These are phyloP conservation scores for Drosophila arizonae DNA, from an alignment of 1,140 invertebrate genomes.

Conservation along the genomic window DNA sequence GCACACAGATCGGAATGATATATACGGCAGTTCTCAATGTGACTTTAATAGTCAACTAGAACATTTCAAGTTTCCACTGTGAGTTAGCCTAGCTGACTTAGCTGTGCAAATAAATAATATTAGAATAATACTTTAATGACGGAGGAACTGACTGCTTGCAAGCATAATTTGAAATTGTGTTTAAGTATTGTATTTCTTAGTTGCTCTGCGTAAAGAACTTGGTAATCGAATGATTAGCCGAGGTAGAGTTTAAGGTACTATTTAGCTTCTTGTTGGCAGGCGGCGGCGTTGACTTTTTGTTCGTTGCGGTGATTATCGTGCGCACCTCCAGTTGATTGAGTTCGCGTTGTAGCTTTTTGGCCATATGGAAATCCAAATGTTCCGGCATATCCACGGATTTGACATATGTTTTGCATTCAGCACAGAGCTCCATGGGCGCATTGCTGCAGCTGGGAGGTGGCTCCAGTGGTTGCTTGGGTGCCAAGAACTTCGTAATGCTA, in stretches of 20 bases:
- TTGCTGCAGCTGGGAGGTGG: constrained; percentile 39
- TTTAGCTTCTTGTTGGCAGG: constrained; percentile 51
- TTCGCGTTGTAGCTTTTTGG: constrained; percentile 85
- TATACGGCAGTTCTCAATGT: background rate
- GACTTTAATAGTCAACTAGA: too few relatives aligned
- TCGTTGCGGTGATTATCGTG: constrained; percentile 20
- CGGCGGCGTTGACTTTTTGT: constrained; percentile 45
- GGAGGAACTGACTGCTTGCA: background rate
- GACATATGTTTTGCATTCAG: constrained; percentile 86
- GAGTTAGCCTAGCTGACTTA: too few relatives aligned
- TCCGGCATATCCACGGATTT: constrained; percentile 84
- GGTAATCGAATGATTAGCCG: constrained; percentile 61
- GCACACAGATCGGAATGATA: background rate
- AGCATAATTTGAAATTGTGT: background rate
- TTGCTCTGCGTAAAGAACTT: constrained; percentile 71
- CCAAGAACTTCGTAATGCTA: constrained; percentile 64
- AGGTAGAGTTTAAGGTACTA: constrained; percentile 29
- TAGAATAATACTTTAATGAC: background rate
- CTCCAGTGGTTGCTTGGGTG: constrained; percentile 23
- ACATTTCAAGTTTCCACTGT: too few relatives aligned
- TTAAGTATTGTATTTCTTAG: constrained; percentile 6
- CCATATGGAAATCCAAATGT: constrained; percentile 89
- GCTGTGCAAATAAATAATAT: background rate
- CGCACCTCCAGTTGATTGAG: constrained; percentile 67
- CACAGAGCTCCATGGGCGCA: constrained; percentile 84